Evolutionary conservation across 1,140 invertebrate species (phyloP).

Genomic region (Drosophila equinoxialis): DNA sequence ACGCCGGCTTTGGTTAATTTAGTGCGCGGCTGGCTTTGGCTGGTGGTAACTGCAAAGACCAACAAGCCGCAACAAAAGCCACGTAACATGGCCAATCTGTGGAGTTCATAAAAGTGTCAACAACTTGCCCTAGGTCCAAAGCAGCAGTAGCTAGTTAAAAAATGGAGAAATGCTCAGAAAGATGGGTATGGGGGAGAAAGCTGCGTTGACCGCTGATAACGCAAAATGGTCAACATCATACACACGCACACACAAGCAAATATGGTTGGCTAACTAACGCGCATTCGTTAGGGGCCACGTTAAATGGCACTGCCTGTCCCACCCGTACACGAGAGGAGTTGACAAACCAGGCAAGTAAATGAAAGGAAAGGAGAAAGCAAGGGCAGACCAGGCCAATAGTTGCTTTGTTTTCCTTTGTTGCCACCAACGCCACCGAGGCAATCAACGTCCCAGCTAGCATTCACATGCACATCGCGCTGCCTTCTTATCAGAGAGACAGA

Average conservation of each 20-base stretch:
- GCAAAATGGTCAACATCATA: constrained; percentile 58
- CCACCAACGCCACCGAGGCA: constrained; percentile 45
- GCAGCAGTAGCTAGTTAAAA: constrained; percentile 20
- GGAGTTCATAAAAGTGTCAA: constrained; percentile 81
- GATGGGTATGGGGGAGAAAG: constrained; percentile 40
- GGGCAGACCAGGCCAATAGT: background rate
- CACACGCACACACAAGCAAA: constrained; percentile 7
- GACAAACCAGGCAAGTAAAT: too few relatives aligned
- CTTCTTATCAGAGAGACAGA: constrained; percentile 58
- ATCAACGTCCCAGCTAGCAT: constrained; percentile 44
- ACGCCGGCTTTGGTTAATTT: constrained; percentile 35
- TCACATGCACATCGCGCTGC: constrained; percentile 17
- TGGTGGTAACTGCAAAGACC: constrained; percentile 59
- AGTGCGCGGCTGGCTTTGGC: constrained; percentile 29
- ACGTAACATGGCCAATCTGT: constrained; percentile 78
- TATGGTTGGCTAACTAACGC: constrained; percentile 57
- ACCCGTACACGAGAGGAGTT: constrained; percentile 21
- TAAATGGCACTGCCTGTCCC: constrained; percentile 57
- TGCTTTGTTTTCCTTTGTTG: constrained; percentile 56
- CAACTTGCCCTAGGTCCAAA: constrained; percentile 62
- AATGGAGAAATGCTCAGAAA: constrained; percentile 27
- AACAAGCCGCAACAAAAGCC: constrained; percentile 78
- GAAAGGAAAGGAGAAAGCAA: background rate
- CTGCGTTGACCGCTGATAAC: constrained; percentile 75
- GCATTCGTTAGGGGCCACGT: constrained; percentile 74